phyloP scores from a whole-genome alignment of 2,888 invertebrate species.

The Andrena minutula region DNA sequence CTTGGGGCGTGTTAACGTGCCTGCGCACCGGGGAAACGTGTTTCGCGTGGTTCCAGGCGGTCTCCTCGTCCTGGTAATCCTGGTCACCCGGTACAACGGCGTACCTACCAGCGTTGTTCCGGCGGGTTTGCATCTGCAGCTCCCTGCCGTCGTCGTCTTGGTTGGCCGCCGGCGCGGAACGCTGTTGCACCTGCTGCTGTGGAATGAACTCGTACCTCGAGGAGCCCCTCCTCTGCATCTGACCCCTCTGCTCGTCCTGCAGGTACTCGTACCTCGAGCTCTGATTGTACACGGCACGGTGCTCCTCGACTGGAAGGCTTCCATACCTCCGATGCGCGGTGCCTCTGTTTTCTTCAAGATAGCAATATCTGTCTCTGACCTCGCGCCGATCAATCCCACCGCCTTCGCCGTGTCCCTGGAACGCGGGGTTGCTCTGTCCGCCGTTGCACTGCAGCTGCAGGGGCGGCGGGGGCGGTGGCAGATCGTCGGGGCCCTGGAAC shows the following conservation, averaged over 20 bases:
- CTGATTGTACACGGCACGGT: constrained; percentile 62
- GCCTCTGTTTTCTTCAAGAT: constrained; percentile 72
- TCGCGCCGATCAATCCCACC: constrained; percentile 13
- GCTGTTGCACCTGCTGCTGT: constrained; percentile 76
- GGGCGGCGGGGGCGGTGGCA: constrained; percentile 79
- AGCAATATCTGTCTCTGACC: constrained; percentile 75
- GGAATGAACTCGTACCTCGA: constrained; percentile 78
- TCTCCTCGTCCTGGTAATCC: constrained; percentile 70
- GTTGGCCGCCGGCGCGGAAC: constrained; percentile 75
- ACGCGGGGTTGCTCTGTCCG: constrained; percentile 80
- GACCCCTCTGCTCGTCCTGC: constrained; percentile 70
- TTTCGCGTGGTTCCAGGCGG: constrained; percentile 60
- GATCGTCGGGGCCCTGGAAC: constrained; percentile 75
- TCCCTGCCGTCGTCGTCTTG: constrained; percentile 71
- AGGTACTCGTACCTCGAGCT: constrained; percentile 81
- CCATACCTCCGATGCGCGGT: constrained; percentile 72
- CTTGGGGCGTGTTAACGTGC: constrained; percentile 76
- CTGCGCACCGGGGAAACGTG: constrained; percentile 58
- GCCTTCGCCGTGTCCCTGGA: constrained; percentile 68
- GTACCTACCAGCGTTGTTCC: constrained; percentile 74
- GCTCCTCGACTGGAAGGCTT: constrained; percentile 77
- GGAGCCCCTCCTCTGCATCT: constrained; percentile 72
- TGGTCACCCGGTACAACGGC: constrained; percentile 75
- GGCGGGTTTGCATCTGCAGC: constrained; percentile 69
- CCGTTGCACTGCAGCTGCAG: constrained; percentile 71